Percentiles rank a stretch among this genome's conserved stretches.
Evolutionary conservation across 2,113 vertebrate species (phyloP).

Genomic region (Catharus minimus): DNA sequence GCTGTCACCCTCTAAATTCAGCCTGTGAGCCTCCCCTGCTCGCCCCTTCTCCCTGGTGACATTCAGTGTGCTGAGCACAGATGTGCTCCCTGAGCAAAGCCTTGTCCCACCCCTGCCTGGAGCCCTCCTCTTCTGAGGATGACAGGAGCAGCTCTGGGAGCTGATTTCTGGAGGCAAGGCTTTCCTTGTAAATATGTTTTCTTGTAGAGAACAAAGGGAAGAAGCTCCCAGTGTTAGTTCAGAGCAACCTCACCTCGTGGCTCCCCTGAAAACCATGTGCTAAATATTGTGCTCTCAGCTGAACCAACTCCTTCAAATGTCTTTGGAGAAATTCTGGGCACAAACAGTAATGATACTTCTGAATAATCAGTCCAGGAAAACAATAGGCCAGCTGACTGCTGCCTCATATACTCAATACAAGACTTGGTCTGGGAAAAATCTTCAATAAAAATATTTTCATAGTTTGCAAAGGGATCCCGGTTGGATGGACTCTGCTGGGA

Average conservation of each 20-base stretch:
- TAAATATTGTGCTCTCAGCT: background rate
- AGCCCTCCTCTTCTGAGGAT: background rate
- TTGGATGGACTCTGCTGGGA: conserved; percentile 73
- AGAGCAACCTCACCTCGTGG: accelerated
- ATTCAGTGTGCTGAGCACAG: conserved; percentile 63
- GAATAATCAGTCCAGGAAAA: background rate
- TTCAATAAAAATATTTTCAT: background rate
- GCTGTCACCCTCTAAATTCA: background rate
- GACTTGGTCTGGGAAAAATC: background rate
- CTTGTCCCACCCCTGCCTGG: conserved; percentile 64
- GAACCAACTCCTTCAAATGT: background rate
- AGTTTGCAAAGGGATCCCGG: conserved; percentile 72
- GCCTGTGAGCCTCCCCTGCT: background rate
- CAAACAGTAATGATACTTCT: background rate
- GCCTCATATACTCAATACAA: background rate
- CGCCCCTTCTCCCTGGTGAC: conserved; percentile 26
- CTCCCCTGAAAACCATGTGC: background rate
- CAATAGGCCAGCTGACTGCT: background rate
- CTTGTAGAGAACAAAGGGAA: background rate
- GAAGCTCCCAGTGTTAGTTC: background rate
- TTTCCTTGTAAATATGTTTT: background rate
- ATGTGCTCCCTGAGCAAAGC: conserved; percentile 66
- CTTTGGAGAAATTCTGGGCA: background rate
- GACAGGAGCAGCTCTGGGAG: conserved; percentile 18
- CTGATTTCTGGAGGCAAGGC: conserved; percentile 71